A percentile compares a stretch with the other conserved stretches of the same genome.
Conservation (phyloP, 2,113 vertebrate species). For the Peromyscus maniculatus region DNA sequence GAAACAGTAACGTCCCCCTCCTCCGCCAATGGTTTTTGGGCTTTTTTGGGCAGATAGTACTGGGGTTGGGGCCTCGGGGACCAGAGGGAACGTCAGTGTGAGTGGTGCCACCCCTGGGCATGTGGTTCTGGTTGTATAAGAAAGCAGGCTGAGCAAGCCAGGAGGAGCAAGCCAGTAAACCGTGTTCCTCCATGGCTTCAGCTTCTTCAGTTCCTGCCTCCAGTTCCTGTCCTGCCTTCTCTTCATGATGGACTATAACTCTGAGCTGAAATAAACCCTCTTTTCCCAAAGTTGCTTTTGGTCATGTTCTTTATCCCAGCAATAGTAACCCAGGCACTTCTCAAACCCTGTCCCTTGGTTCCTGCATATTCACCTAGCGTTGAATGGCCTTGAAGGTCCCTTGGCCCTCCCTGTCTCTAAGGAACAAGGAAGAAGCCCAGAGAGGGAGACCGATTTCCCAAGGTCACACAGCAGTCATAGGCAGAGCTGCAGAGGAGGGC, state of each 20-base stretch:
- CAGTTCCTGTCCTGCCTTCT: background rate
- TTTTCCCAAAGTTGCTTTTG: background rate
- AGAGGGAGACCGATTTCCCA: background rate
- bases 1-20: no score
- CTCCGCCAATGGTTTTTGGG: background rate
- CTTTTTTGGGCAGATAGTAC: background rate
- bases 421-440: background rate
- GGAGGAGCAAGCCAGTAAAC: background rate
- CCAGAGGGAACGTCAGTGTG: background rate
- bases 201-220: background rate
- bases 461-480: background rate
- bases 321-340: background rate
- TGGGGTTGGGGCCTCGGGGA: background rate
- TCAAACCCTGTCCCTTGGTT: background rate
- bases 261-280: background rate
- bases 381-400: background rate
- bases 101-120: background rate
- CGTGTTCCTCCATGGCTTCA: fast-evolving
- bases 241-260: background rate
- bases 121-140: background rate
- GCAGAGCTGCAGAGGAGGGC: no score
- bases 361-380: background rate
- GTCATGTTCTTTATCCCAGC: background rate
- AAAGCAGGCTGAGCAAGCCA: background rate
- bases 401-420: background rate